Evolutionary conservation across 2,797 vertebrate genomes (phyloP).

Genomic region (Allobates femoralis): DNA sequence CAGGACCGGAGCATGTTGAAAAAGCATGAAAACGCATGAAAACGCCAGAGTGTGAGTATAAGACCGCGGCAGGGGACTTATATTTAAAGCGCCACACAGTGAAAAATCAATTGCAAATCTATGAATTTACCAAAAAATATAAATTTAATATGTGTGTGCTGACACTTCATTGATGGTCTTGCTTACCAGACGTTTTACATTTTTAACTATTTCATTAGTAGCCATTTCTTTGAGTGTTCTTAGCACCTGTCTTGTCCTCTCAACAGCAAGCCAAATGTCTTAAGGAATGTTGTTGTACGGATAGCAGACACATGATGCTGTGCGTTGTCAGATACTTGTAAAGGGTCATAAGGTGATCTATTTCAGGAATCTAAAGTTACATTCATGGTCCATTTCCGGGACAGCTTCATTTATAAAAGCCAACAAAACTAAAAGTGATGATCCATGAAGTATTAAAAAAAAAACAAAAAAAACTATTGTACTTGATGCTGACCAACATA

Average conservation of each 20-base stretch:
- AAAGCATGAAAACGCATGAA: too few species aligned
- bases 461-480: background rate
- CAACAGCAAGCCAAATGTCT: slow-evolving; percentile 48
- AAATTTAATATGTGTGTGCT: too few species aligned
- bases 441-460: slow-evolving; percentile 13
- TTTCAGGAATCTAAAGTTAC: slow-evolving; percentile 30
- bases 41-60: too few species aligned
- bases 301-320: slow-evolving; percentile 41
- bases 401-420: slow-evolving; percentile 26
- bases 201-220: background rate
- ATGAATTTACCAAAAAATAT: too few species aligned
- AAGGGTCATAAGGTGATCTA: slow-evolving; percentile 45
- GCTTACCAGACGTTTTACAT: background rate
- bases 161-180: background rate
- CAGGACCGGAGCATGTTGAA: too few species aligned
- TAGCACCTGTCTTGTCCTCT: slow-evolving; percentile 53
- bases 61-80: too few species aligned
- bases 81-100: too few species aligned
- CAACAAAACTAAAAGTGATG: slow-evolving; percentile 26
- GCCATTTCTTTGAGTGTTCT: background rate
- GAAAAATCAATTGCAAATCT: too few species aligned
- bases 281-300: slow-evolving; percentile 35
- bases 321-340: slow-evolving; percentile 42
- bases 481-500: background rate
- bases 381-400: slow-evolving; percentile 48